Base-by-base conservation (phyloP, 2,888 invertebrate genomes). In the Eumerus sabulonum region DNA sequence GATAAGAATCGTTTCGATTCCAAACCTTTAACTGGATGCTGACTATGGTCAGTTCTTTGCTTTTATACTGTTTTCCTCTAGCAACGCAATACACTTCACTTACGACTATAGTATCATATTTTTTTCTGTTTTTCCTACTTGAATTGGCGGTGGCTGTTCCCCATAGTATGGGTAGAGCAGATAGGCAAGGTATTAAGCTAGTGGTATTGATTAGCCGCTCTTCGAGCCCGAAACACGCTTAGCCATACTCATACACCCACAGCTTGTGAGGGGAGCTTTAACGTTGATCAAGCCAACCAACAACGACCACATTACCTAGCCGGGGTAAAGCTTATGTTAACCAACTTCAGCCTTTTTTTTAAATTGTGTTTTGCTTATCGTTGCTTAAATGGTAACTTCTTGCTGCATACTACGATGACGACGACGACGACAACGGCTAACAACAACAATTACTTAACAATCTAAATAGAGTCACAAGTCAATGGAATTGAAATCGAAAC, bases 21-120 rank as follows among this genome's bases (percentile, higher is more conserved):
- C 88, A 88, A 87, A 88, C 87, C 88, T 87, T 88, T 88, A 87
- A 89, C 89, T 89, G 89, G 89, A 89, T 89, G 89, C 89, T 89
- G 89, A 87, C 86, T 86, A 85, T 85, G 88, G 86, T 86, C 86
- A 87, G 88, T 86, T 85, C 86, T 85, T 86, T 85, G 88, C 89
- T 89, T 89, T 88, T 89, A 89, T 89, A 89, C 88, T 84, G 76
- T 84, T 82, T 83, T 73, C 71, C 67, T 74, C 45, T 59, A 59
- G 48, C 60, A 57, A 35, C 57, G 64, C 17, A 64, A 62, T 7
- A 27, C 68, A 60, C 54, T 76, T 68, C 74, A 56, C 50, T 79
- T 70, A 50, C 74, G 3, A 27, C 27, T 27, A 4, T 27, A 27
- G 7, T 27, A 27, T 27, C 27, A 27, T 27, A 27, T 27, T 4